Evolutionary conservation across 2,797 vertebrate species (phyloP), one percentile per base, ranked within the genome.

Genomic region (Orientallactaga sibirica): DNA sequence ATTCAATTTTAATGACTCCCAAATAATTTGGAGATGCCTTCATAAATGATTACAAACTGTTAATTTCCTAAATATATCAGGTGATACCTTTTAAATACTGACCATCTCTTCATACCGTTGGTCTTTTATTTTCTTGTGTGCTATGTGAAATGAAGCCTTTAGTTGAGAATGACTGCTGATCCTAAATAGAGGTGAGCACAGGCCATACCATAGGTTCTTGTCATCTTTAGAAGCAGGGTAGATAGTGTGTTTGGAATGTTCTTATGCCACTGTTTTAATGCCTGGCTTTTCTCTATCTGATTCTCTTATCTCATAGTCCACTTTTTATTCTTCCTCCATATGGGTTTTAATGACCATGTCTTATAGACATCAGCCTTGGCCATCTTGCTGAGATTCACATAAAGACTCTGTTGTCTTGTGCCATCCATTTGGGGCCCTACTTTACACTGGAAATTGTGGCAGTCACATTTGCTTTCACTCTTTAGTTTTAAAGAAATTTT

Each of bases 1-100:
- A 33, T 92, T 78, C 52, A 62, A 4, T 62, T 86, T 79, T 73
- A 83, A 83, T n/a, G 33, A 93, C 77, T 87, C 74, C 10, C 12
- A 77, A 74, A 68, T 82, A 75, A 93, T 80, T 81, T 29, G 77
- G 16, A 10, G 29, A 19, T 70, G 24, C 15, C 33, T 93, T 85
- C 73, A 52, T 94, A 73, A 29, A 52, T 94, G 84, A 1, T 81
- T 85, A 52, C n/a, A 77, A 93, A 67, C 41, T 71, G 37, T 19
- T 81, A 67, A 14, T 91, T 91, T 94, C 52, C 71, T 92, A 83
- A 75, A 58, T 92, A 92, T 81, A 66, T 74, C 15, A 76, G 43
- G 22, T 24, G 90, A 93, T 74, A 62, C 33, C 19, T 77, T 88
- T 77, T 61, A 88, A 93, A 19, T 81, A 76, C 76, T 86, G 25